Percentiles rank a stretch among this genome's conserved stretches.
These are phyloP conservation scores for Limnephilus marmoratus DNA, from an alignment of 2,888 invertebrate genomes.

Conservation along the genomic window DNA sequence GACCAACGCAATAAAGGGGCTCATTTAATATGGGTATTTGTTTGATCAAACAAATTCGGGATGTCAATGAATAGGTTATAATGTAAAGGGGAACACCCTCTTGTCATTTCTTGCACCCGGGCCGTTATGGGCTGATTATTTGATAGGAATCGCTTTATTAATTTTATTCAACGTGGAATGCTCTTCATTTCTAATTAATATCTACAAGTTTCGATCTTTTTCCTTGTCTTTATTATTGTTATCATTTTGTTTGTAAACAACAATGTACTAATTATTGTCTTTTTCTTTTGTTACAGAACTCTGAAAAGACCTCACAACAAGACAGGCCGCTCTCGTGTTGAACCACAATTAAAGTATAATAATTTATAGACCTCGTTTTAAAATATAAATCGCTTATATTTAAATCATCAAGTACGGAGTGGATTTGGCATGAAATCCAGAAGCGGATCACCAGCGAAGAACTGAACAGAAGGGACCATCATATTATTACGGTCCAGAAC, in stretches of 20 bases:
- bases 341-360: slow-evolving; percentile 50
- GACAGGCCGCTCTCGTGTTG: slow-evolving; percentile 65
- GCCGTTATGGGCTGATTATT: slow-evolving; percentile 37
- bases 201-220: neutral
- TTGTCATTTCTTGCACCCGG: slow-evolving; percentile 27
- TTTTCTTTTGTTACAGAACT: slow-evolving; percentile 64
- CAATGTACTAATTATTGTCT: slow-evolving; percentile 49
- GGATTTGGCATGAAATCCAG: slow-evolving; percentile 40
- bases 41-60: slow-evolving; percentile 61
- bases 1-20: slow-evolving; percentile 40
- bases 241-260: neutral
- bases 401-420: slow-evolving; percentile 55
- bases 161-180: neutral
- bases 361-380: slow-evolving; percentile 55
- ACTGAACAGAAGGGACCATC: slow-evolving; percentile 13
- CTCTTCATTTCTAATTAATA: slow-evolving; percentile 17
- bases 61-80: slow-evolving; percentile 53
- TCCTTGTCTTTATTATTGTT: neutral
- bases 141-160: slow-evolving; percentile 7
- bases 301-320: slow-evolving; percentile 65
- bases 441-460: slow-evolving; percentile 6
- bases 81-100: slow-evolving; percentile 49
- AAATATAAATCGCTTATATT: slow-evolving; percentile 60
- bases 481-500: no score
- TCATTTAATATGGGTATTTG: slow-evolving; percentile 58